phyloP scores from a whole-genome alignment of 1,140 invertebrate genomes.

The Oedothorax gibbosus region DNA sequence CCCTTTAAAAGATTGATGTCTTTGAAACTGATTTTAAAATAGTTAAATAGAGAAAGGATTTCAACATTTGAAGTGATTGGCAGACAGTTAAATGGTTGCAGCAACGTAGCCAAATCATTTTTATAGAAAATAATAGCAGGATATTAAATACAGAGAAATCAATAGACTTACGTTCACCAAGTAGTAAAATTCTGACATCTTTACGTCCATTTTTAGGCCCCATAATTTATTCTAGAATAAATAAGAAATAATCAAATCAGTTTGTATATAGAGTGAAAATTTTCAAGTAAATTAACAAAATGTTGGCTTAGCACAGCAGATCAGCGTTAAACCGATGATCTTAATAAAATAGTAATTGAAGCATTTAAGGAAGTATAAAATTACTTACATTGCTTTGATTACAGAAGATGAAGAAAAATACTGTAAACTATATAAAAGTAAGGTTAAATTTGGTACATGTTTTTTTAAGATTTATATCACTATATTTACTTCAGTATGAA shows the following conservation, averaged over 20 bases:
- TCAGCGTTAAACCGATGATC: too few relatives aligned
- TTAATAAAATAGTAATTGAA: too few relatives aligned
- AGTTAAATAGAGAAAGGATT: not conserved
- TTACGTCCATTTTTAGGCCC: slow-evolving; percentile 35
- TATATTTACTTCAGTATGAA: too few relatives aligned
- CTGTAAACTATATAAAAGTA: too few relatives aligned
- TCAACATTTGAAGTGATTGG: not conserved
- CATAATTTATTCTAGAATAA: slow-evolving; percentile 18
- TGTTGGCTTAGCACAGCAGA: too few relatives aligned
- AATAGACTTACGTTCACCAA: slow-evolving; percentile 73
- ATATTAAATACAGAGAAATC: slow-evolving; percentile 11
- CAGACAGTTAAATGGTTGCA: not conserved
- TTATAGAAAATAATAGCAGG: not conserved
- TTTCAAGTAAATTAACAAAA: too few relatives aligned
- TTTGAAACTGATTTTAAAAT: not conserved
- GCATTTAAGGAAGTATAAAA: too few relatives aligned
- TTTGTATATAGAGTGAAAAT: too few relatives aligned
- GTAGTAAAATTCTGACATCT: slow-evolving; percentile 64
- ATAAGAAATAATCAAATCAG: not conserved
- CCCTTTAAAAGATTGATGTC: not conserved
- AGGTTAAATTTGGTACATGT: too few relatives aligned
- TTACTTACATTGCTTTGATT: too few relatives aligned
- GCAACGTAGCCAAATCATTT: not conserved
- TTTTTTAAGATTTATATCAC: too few relatives aligned
- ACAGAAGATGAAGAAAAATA: too few relatives aligned